Evolutionary conservation across 2,797 vertebrate species (phyloP), one percentile per base, ranked within the genome.

Genomic region (Falco concolor): DNA sequence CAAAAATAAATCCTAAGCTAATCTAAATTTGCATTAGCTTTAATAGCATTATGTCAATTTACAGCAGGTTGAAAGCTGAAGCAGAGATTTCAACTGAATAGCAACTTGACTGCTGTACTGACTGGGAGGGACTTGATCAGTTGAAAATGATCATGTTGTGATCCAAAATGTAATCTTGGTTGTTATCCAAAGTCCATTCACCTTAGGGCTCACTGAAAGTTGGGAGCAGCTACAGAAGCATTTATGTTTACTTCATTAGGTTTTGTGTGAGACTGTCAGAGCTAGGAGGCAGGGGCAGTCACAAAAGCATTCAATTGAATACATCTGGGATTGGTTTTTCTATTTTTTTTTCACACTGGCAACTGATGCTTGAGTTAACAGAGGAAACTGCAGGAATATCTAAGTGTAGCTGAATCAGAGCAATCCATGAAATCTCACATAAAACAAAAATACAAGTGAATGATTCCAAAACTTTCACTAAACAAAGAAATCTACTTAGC

Each of bases 31-130:
- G 28, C 32, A 25, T 87, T 64, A 81, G 3, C 59, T 57, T 59
- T 63, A 84, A 91, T 69, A 42, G 20, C 72, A 57, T 87, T 50
- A 52, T 16, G 49, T 81, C 38, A 17, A 5, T 92, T 89, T 89
- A 34, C 53, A 59, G 73, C 54, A 65, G 27, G 44, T 67, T 69
- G 56, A 74, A 92, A 89, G 38, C 67, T 67, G 54, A 64, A 82
- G 52, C 28, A 65, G 38, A 45, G 22, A 12, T 57, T 86, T 78
- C 61, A 75, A 45, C 54, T 87, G 56, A 90, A 56, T 10, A 57
- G 12, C 9, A 70, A 1, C 47, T 69, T 76, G 56, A 44, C 52
- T 16, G 21, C 36, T 60, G 2, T 15, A 9, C 10, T 47, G 72
- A 45, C 36, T 83, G 40, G n/a, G n/a, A 83, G 8, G 20, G 70